Evolutionary conservation across 2,113 vertebrate species (phyloP).

Genomic region (Conger conger): DNA sequence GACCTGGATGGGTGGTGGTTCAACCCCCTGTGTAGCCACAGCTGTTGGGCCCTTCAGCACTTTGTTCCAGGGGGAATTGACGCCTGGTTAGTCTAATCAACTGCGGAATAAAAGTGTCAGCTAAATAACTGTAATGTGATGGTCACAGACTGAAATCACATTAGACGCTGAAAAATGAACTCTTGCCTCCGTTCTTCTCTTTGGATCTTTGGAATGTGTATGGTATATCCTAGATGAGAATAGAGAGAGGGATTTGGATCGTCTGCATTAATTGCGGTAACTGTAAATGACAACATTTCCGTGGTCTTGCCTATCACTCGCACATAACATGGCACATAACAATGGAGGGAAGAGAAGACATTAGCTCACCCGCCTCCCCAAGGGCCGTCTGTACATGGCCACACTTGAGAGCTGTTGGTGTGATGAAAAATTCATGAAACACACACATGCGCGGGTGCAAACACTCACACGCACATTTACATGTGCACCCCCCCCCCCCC

Average conservation of each 20-base stretch:
- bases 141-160: not conserved
- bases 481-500: slow-evolving; percentile 36
- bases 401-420: not conserved
- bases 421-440: not conserved
- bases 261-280: not conserved
- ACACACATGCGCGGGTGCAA: slow-evolving; percentile 27
- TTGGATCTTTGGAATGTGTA: not conserved
- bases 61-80: no score
- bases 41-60: no score
- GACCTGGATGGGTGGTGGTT: no score
- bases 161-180: not conserved
- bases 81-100: no score
- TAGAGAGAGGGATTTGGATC: not conserved
- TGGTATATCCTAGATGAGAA: not conserved
- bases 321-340: slow-evolving; percentile 1
- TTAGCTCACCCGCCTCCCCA: not conserved
- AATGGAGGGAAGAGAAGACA: not conserved
- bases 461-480: slow-evolving; percentile 30
- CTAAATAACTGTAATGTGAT: no score
- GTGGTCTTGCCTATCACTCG: not conserved
- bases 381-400: not conserved
- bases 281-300: not conserved
- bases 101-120: no score
- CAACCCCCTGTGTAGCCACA: no score
- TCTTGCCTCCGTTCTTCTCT: not conserved